Conservation (phyloP, 1,140 invertebrate species). For the Scaptomyza montana region DNA sequence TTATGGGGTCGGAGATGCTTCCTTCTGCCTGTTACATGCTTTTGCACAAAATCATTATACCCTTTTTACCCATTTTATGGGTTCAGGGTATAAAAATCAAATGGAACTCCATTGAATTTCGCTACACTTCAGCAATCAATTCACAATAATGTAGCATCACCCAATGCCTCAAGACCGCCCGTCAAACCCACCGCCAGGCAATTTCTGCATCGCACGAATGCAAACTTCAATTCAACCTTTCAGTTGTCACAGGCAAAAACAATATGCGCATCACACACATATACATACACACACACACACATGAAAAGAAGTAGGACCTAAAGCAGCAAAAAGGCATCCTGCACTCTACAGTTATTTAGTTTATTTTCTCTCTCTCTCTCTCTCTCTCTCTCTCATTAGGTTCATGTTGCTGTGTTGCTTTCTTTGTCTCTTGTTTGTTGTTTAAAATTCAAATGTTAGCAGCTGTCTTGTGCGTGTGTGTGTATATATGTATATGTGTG, state of each 20-base stretch:
- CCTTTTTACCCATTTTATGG: too few relatives aligned
- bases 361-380: background rate
- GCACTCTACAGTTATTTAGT: conserved; percentile 25
- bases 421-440: conserved; percentile 26
- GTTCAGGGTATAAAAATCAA: background rate
- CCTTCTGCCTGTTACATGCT: too few relatives aligned
- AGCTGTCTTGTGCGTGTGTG: conserved; percentile 25
- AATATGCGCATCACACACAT: conserved; percentile 47
- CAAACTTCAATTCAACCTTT: conserved; percentile 80
- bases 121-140: conserved; percentile 78
- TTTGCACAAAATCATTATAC: too few relatives aligned
- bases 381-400: background rate
- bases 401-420: background rate
- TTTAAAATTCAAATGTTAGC: conserved; percentile 55
- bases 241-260: conserved; percentile 77
- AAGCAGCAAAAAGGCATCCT: background rate
- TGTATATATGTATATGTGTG: conserved; percentile 33
- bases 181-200: background rate
- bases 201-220: conserved; percentile 43
- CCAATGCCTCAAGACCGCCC: conserved; percentile 20
- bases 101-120: conserved; percentile 50
- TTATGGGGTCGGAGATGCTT: too few relatives aligned
- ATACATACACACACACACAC: background rate
- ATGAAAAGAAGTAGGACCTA: background rate
- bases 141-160: conserved; percentile 66